Evolutionary conservation across 2,113 vertebrate species (phyloP), one percentile per base, ranked within the genome.

Genomic region (Progne subis): DNA sequence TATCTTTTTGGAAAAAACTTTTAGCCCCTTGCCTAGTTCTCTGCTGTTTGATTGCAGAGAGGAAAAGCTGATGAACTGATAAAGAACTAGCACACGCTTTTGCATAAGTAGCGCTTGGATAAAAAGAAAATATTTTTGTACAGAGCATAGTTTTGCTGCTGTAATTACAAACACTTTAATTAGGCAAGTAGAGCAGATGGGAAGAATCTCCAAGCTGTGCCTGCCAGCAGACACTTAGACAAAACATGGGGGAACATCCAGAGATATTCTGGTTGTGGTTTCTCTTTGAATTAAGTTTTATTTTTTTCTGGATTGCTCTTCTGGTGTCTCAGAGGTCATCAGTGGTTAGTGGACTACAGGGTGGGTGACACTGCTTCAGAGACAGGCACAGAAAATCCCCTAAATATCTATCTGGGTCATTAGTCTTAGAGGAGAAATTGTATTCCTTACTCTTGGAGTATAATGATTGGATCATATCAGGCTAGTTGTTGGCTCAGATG

Each of bases 51-150:
- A 32, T 70, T 88, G 74, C 57, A 1, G 11, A 69, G 50, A 81
- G 64, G 41, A 93, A 70, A 81, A 70, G 46, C 59, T 77, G 88
- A 88, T 90, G 79, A 74, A 46, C 75, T 63, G 82, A 83, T 90
- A 90, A 80, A 81, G 59, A 59, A 43, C 50, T 43, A 52, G 24
- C 24, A 34, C 4, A 25, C 12, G 10, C 60, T 59, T 18, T 57
- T 1, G 6, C 25, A 34, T 86, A 88, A 96, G 43, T 63, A 77
- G 71, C 39, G 55, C 68, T 92, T 88, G 79, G 46, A 50, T 65
- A 67, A 72, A 86, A 92, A 39, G 59, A 88, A 96, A 90, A 88
- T 77, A 77, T 87, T 96, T 90, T 90, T 90, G 78, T 81, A 63
- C 20, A 59, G 43, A 83, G 34, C 26, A 25, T 67, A 83, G 59